Evolutionary conservation across 2,113 vertebrate genomes (phyloP).

Genomic region (Oryzias curvinotus): DNA sequence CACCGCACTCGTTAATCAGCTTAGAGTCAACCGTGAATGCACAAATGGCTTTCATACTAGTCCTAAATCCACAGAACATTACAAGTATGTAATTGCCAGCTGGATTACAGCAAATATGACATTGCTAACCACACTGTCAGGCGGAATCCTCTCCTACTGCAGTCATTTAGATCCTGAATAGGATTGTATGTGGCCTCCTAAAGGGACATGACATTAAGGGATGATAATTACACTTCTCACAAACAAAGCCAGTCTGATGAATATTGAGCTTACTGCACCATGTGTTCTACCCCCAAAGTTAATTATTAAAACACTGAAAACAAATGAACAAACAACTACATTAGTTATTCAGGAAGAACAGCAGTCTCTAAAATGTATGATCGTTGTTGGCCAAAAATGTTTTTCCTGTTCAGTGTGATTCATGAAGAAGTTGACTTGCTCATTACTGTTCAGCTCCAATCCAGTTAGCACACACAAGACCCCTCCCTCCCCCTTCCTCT

Average conservation of each 20-base stretch:
- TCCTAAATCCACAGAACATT: conserved; percentile 43
- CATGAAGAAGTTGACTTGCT: conserved; percentile 40
- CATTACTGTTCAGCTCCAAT: conserved; percentile 29
- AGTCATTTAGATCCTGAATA: conserved; percentile 7
- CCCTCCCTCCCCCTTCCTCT: neutral
- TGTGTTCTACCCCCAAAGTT: too few species aligned
- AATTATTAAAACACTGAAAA: too few species aligned
- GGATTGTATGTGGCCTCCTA: conserved; percentile 19
- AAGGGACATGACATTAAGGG: conserved; percentile 28
- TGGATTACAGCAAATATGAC: conserved; percentile 36
- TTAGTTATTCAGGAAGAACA: neutral
- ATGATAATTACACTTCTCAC: conserved; percentile 16
- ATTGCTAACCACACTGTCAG: conserved; percentile 6
- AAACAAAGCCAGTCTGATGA: neutral
- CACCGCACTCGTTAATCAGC: conserved; percentile 57
- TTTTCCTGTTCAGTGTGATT: conserved; percentile 39
- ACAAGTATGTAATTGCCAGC: conserved; percentile 46
- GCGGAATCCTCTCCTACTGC: conserved; percentile 17
- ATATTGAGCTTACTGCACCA: neutral
- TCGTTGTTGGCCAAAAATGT: conserved; percentile 8
- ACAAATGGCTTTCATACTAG: conserved; percentile 50
- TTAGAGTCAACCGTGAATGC: conserved; percentile 52
- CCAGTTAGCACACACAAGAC: conserved; percentile 10
- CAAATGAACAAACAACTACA: too few species aligned
- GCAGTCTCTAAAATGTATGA: conserved; percentile 22